These are phyloP conservation scores for Cassiopea andromeda DNA, from an alignment of 30 jellyfish, hydroid and myxozoan genomes.

Conservation along the genomic window DNA sequence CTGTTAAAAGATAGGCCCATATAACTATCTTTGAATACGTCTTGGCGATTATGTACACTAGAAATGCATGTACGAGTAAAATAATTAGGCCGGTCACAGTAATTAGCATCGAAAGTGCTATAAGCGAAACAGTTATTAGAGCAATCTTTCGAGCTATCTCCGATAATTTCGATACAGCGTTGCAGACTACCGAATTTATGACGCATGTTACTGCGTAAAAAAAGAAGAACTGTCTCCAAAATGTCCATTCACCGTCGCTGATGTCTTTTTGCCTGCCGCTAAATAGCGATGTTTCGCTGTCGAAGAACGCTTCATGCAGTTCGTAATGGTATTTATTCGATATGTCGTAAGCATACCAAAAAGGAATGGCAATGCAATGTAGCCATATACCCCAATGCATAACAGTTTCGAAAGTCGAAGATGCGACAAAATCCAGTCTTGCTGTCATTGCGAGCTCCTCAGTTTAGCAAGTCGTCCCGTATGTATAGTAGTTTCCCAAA, in stretches of 20 bases:
- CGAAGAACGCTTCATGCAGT: slow-evolving; percentile 60
- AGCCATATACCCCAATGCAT: slow-evolving; percentile 70
- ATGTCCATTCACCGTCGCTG: slow-evolving; percentile 78
- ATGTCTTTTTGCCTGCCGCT: slow-evolving; percentile 64
- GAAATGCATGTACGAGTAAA: slow-evolving; percentile 34
- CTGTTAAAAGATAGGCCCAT: slow-evolving; percentile 44
- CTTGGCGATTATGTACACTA: slow-evolving; percentile 45
- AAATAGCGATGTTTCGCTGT: slow-evolving; percentile 46
- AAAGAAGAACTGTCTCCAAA: slow-evolving; percentile 69
- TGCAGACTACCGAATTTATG: slow-evolving; percentile 36
- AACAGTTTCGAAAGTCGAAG: slow-evolving; percentile 43
- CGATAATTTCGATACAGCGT: slow-evolving; percentile 26
- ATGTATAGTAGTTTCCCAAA: not conserved
- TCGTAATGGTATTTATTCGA: slow-evolving; percentile 55
- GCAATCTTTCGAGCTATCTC: slow-evolving; percentile 64
- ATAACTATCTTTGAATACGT: not conserved
- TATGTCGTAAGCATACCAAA: slow-evolving; percentile 59
- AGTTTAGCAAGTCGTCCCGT: not conserved
- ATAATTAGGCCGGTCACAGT: slow-evolving; percentile 35
- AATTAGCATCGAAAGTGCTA: slow-evolving; percentile 51
- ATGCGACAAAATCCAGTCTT: slow-evolving; percentile 38
- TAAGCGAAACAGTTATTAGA: slow-evolving; percentile 55
- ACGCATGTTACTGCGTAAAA: slow-evolving; percentile 38
- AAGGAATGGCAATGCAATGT: slow-evolving; percentile 60
- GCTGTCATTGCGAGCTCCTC: slow-evolving; percentile 49